Evolutionary conservation across 2,797 vertebrate genomes (phyloP), one percentile per base, ranked within the genome.

Genomic region (Menidia menidia): DNA sequence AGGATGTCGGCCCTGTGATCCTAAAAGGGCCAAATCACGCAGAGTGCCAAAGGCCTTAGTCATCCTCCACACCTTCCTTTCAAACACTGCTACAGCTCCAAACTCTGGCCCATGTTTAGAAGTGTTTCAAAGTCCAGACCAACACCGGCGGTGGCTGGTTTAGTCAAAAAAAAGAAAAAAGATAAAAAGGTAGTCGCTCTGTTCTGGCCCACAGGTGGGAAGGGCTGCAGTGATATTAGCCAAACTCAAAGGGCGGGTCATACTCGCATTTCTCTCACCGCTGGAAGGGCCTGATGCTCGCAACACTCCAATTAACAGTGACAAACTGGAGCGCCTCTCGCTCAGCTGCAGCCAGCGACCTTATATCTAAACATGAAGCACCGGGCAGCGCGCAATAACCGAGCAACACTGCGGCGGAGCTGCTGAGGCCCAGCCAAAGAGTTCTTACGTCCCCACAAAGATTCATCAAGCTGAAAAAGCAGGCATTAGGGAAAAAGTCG

Each of bases 41-140:
- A 16, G 4, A 15, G 45, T 43, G 33, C 64, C 64, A 79, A 82
- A 65, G 14, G 60, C 50, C 56, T 18, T 39, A 18, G 61, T 74
- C 63, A 50, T 86, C 58, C 67, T 75, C 61, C 25, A 61, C 77
- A 66, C 71, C 66, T 78, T 58, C 42, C 71, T 77, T 66, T 68
- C 25, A 77, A 56, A 73, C 59, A 45, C 15, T 35, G 15, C 45
- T 59, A 18, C 43, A 57, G 35, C 32, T 60, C 75, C 16, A 66
- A 77, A 78, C 32, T 67, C 50, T 55, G 75, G 60, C 66, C 39
- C n/a, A 31, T 43, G 43, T 43, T 69, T 70, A 72, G 33, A 35
- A 52, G 60, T 62, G 47, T 31, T 67, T 72, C 64, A 31, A 9
- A 48, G 50, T 65, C 83, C 64, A 78, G 54, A 80, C 61, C 48